Evolutionary conservation across 1,140 invertebrate species (phyloP), one percentile per base, ranked within the genome.

Genomic region (Medauroidea extradentata): DNA sequence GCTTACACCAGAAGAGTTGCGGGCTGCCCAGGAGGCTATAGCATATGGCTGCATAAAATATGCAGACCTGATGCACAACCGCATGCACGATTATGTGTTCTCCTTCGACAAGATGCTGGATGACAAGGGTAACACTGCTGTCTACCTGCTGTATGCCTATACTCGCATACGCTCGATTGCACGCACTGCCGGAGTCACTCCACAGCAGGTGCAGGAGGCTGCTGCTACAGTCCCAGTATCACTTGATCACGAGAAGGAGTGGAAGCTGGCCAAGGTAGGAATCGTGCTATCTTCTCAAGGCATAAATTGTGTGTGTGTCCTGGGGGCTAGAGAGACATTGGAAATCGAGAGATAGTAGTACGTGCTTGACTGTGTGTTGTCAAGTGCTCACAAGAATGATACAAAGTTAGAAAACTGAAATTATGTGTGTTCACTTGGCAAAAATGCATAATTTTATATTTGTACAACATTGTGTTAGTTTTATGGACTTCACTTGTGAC

Each of bases 61-160:
- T 75, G 91, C 96, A 3, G 98, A 99, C 82, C 78, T 99, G 19
- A 90, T 87, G 11, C 94, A 99, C 67, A 96, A 97, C 73, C 81
- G 95, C 55, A 88, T 85, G 54, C 89, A 93, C 72, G 96, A 99
- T 72, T 99, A 99, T 71, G 84, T 99, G 8, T 99, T 99, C 76
- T 99, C 96, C 0, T 99, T 99, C 79, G 96, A 99, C 70, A 96
- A 90, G 83, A 99, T 99, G 98, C 79, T 99, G 29, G 96, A 99
- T 68, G 97, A 99, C 73, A 90, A 92, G 74, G 98, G 98, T 1
- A 99, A 99, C 70, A 99, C 98, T 4, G 98, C 98, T 1, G 96
- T 98, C 0, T 99, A 99, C 74, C 77, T 99, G 2, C 75, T 99
- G 3, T 99, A 99, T 75, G 93, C 94, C 13, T 87, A 94, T 55